Conservation (phyloP, 2,797 vertebrate genomes). For the Rhinoraja longicauda region DNA sequence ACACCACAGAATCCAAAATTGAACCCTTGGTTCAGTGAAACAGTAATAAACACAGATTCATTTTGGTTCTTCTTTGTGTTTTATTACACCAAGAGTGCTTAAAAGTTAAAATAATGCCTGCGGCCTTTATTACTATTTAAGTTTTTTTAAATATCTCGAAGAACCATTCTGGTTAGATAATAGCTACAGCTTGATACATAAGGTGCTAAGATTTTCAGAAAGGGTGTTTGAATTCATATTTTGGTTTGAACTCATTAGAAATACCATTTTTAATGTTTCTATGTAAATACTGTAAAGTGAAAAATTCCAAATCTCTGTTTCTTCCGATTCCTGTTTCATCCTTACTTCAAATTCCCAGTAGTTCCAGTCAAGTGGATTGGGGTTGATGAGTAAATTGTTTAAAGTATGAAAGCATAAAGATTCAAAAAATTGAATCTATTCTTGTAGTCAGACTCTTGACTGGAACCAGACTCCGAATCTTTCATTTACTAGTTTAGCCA, state of each 20-base stretch:
- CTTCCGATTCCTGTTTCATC: constrained; percentile 39
- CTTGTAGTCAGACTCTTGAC: constrained; percentile 48
- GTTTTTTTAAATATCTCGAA: constrained; percentile 13
- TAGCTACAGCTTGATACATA: constrained; percentile 45
- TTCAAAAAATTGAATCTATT: constrained; percentile 54
- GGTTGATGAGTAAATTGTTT: constrained; percentile 31
- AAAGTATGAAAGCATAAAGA: constrained; percentile 45
- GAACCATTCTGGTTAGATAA: neutral
- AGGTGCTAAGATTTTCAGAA: constrained; percentile 50
- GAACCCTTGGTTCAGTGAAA: neutral
- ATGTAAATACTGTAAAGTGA: constrained; percentile 39
- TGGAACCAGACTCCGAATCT: constrained; percentile 54
- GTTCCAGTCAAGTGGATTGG: neutral
- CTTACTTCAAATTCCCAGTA: constrained; percentile 42
- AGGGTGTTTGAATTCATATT: constrained; percentile 48
- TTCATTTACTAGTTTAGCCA: constrained; percentile 59
- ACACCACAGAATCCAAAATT: neutral
- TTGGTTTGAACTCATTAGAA: constrained; percentile 55
- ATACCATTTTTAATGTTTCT: constrained; percentile 56
- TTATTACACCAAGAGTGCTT: neutral
- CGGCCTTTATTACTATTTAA: neutral
- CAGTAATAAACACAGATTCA: constrained; percentile 32
- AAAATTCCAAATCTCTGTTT: constrained; percentile 34
- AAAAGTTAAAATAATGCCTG: constrained; percentile 12
- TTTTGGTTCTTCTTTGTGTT: neutral